Base-by-base conservation (phyloP, 1,140 invertebrate genomes). In the Stegodyphus dumicola region DNA sequence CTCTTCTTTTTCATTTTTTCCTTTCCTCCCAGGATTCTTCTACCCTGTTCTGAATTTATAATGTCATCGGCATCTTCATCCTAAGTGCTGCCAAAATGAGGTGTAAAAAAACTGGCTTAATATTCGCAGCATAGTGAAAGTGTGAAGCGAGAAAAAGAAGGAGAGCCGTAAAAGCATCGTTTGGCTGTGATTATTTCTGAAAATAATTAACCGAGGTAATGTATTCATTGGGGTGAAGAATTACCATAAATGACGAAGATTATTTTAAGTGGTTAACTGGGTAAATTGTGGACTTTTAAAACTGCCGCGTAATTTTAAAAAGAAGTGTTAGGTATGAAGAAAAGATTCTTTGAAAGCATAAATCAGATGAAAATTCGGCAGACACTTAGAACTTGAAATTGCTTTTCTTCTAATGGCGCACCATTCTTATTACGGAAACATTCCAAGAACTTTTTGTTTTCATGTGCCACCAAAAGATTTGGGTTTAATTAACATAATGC, bases 171-270 rank as follows among this genome's bases (percentile, higher is more conserved):
- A 70, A 79, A 56, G n/a, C n/a, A 9, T 13, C 60, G 52, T 79
- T 56, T 70, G 51, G 52, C 75, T 9, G 75, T 65, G 77, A 79
- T 79, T 79, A 79, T 79, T 79, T 79, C 51, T 71, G 51, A 48
- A 81, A 81, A 81, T 81, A 81, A 81, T 81, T 81, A 81, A 81
- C 78, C 78, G 54, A 65, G 69, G 48, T 81, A 81, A 81, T 81
- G 78, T 81, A 81, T 81, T 81, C 78, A 64, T 6, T 17, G 69
- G 56, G n/a, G n/a, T 10, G 51, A 54, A 79, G 64, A 71, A 81
- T 81, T 81, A 81, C 78, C 78, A 81, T 81, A 81, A 81, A 64
- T 73, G 78, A 73, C 78, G 78, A 81, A 81, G 78, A 81, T 81
- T 81, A 81, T 81, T 81, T 81, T 81, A 81, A 81, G 78, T 81